A percentile compares a stretch with the other conserved stretches of the same genome.
phyloP scores from a whole-genome alignment of 35 echinoderm and acorn worm species.

The Diadema setosum region DNA sequence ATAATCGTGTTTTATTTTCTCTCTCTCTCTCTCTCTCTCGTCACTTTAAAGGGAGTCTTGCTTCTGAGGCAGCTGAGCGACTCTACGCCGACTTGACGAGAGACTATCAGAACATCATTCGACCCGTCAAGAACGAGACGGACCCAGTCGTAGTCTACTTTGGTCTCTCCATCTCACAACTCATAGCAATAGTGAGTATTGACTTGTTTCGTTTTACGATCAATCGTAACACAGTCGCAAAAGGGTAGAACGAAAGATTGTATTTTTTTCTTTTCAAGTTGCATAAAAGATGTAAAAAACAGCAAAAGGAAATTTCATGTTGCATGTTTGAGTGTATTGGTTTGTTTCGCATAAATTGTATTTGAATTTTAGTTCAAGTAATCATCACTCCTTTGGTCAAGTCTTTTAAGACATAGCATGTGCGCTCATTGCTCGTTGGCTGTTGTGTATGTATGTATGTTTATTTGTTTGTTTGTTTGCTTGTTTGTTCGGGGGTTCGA shows the following conservation, averaged over 20 bases:
- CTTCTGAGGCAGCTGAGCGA: constrained; percentile 65
- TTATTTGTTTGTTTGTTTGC: too few relatives aligned
- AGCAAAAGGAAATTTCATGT: neutral
- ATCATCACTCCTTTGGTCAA: too few relatives aligned
- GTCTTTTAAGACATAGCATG: too few relatives aligned
- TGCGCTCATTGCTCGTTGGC: too few relatives aligned
- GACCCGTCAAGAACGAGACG: constrained; percentile 67
- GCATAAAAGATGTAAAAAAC: neutral
- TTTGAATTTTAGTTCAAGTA: neutral
- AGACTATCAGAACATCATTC: constrained; percentile 49
- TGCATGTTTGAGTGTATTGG: neutral
- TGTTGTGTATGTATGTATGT: too few relatives aligned
- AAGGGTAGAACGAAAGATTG: neutral
- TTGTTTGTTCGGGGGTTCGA: too few relatives aligned
- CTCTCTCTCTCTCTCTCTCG: too few relatives aligned
- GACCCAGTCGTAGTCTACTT: constrained; percentile 72
- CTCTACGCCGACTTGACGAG: constrained; percentile 55
- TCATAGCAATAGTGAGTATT: constrained; percentile 93
- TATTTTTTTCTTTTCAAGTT: neutral
- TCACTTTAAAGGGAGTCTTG: constrained; percentile 27
- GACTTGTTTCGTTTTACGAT: too few relatives aligned
- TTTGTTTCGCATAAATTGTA: neutral
- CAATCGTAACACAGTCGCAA: too few relatives aligned
- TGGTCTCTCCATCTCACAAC: constrained; percentile 86
- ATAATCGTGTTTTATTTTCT: too few relatives aligned